Conservation (phyloP, 2,888 invertebrate genomes). For the Eilema caniola region DNA sequence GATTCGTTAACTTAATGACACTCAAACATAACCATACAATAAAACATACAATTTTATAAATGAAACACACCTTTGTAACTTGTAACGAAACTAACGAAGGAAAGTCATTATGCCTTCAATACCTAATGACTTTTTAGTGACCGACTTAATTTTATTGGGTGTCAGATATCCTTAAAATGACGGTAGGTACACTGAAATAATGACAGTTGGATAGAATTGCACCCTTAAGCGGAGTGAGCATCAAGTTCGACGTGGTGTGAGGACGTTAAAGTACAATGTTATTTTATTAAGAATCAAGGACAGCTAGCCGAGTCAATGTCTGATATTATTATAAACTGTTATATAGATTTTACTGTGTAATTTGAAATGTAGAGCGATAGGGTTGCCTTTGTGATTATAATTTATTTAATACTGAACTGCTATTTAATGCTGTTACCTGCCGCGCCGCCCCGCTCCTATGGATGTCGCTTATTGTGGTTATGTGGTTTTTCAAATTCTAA, state of each 20-base stretch:
- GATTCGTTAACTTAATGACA: too few species aligned
- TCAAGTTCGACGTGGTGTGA: constrained; percentile 1
- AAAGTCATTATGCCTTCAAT: not conserved
- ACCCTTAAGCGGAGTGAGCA: not conserved
- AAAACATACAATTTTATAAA: not conserved
- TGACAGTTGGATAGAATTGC: not conserved
- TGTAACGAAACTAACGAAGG: not conserved
- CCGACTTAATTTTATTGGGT: not conserved
- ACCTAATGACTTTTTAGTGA: not conserved
- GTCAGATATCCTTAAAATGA: not conserved
- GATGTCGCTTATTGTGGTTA: too few species aligned
- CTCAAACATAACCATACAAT: not conserved
- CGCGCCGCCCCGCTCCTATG: too few species aligned
- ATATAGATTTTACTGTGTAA: constrained; percentile 6
- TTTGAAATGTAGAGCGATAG: not conserved
- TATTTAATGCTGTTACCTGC: too few species aligned
- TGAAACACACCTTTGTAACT: not conserved
- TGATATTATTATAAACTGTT: not conserved
- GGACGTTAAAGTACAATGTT: not conserved
- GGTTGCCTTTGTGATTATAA: not conserved
- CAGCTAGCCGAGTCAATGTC: not conserved
- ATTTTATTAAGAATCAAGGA: constrained; percentile 11
- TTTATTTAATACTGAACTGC: too few species aligned
- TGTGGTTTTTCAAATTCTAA: too few species aligned
- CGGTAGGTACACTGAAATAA: not conserved